These are phyloP conservation scores for Eumacrocentrus americanus DNA, from an alignment of 2,888 invertebrate genomes.

Conservation along the genomic window DNA sequence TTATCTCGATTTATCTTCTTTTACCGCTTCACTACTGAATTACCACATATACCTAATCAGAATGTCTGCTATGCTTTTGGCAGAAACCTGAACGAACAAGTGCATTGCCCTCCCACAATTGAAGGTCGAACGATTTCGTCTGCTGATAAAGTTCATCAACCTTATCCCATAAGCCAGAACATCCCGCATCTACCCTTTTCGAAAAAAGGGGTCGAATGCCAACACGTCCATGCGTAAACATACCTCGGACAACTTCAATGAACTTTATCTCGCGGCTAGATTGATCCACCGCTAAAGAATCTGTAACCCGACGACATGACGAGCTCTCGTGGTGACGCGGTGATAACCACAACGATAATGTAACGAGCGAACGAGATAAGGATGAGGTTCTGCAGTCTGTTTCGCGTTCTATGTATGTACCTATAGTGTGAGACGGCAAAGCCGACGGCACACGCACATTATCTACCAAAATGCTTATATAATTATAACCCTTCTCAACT, in stretches of 20 bases:
- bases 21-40: too few relatives aligned
- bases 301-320: constrained; percentile 33
- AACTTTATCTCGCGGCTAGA: constrained; percentile 28
- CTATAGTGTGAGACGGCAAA: constrained; percentile 23
- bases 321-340: constrained; percentile 36
- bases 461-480: not conserved
- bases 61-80: too few relatives aligned
- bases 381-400: constrained; percentile 25
- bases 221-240: not conserved
- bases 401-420: constrained; percentile 1
- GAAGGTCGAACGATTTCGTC: not conserved
- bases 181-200: not conserved
- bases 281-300: constrained; percentile 32
- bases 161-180: not conserved
- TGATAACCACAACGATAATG: constrained; percentile 52
- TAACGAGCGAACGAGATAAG: constrained; percentile 50
- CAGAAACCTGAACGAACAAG: too few relatives aligned
- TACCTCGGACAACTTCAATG: not conserved
- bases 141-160: constrained; percentile 2
- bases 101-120: not conserved
- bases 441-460: constrained; percentile 29
- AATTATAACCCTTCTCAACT: not conserved
- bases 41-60: too few relatives aligned
- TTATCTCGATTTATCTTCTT: too few relatives aligned
- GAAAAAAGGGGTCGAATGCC: not conserved